Evolutionary conservation across 2,888 invertebrate species (phyloP).

Genomic region (Diloba caeruleocephala): DNA sequence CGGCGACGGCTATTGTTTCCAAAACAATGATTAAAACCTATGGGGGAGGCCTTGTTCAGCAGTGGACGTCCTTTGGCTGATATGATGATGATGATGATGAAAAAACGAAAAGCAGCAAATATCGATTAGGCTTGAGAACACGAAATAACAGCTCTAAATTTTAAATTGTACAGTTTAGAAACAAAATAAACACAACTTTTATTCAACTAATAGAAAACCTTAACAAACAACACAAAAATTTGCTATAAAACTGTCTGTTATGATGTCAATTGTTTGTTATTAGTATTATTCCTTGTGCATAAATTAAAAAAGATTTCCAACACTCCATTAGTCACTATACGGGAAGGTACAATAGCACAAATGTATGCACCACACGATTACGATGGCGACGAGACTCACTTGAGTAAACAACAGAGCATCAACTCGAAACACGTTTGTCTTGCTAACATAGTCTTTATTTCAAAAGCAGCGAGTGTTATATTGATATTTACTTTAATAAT

Average conservation of each 20-base stretch:
- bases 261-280: conserved; percentile 10
- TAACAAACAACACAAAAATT: background rate
- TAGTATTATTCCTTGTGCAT: conserved; percentile 25
- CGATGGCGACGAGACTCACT: conserved; percentile 43
- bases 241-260: conserved; percentile 4
- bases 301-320: conserved; percentile 32
- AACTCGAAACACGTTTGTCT: conserved; percentile 6
- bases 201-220: background rate
- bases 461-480: background rate
- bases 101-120: conserved; percentile 8
- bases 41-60: too few species aligned
- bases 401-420: conserved; percentile 41
- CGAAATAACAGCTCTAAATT: background rate
- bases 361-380: conserved; percentile 34
- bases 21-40: too few species aligned
- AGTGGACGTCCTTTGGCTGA: too few species aligned
- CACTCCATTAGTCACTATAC: conserved; percentile 36
- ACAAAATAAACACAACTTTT: background rate
- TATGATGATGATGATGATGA: too few species aligned
- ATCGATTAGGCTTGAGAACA: conserved; percentile 2
- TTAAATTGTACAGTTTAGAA: background rate
- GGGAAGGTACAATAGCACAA: conserved; percentile 30
- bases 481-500: conserved; percentile 5
- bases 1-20: too few species aligned
- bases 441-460: conserved; percentile 22